Base-by-base conservation (phyloP, 2,888 invertebrate genomes). In the Nipponacmea schrenckii region DNA sequence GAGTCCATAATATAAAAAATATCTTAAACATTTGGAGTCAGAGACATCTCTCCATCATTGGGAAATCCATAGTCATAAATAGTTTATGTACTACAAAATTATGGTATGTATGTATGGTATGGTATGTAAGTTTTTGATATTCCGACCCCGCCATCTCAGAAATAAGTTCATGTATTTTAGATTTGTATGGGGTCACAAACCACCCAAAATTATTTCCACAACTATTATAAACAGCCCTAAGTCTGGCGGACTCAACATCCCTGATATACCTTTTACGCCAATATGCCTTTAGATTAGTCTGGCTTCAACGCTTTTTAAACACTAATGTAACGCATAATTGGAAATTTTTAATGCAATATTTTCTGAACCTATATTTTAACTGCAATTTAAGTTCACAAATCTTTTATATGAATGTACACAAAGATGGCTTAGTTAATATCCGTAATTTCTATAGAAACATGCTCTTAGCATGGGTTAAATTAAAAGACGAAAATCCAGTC, bases 11-110 rank as follows among this genome's bases (percentile, higher is more conserved):
- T 20, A 20, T 56, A 8, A 56, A 56, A 56, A 56, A 24, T 8
- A 56, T 56, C 24, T 56, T 56, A n/a, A 56, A 56, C 56, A 56
- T 56, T 12, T 56, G 56, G 56, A n/a, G 24, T 12, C 56, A 56
- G 56, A 12, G 56, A 56, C 20, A 56, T 20, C 24, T 56, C n/a
- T 56, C 56, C 24, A 56, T 24, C n/a, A 56, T 56, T 56, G 56
- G 56, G 4, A 56, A 56, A 20, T 56, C 56, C 14, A 20, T 56
- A 24, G 56, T 56, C 0, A 56, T 56, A 12, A 24, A 56, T 56
- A 56, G 2, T 10, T 12, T 56, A 56, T 56, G 56, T 20, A 24
- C 24, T 14, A 12, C 56, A 2, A 24, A 56, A 56, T 24, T 56
- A 56, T 39, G 39, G 39, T 39, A 39, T 39, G 39, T 39, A n/a